Evolutionary conservation across 2,797 vertebrate species (phyloP).

Genomic region (Siniperca scherzeri): DNA sequence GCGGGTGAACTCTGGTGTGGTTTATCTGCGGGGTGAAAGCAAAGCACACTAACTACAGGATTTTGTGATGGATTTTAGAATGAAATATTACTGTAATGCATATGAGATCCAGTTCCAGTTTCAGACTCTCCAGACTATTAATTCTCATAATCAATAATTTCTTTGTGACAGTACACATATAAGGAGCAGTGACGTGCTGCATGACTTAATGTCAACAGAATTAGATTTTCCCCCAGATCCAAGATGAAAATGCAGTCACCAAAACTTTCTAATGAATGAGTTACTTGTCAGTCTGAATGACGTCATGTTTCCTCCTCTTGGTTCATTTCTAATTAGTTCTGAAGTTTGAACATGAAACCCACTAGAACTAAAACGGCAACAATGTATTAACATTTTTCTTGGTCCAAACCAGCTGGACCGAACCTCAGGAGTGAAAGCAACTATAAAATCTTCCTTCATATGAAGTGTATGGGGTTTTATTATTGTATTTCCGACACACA

Average conservation of each 20-base stretch:
- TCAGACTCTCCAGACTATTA: conserved; percentile 5
- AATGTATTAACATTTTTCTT: neutral
- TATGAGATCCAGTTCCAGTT: conserved; percentile 18
- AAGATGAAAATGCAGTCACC: conserved; percentile 14
- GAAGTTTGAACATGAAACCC: neutral
- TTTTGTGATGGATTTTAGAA: neutral
- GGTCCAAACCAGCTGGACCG: neutral
- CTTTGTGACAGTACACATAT: conserved; percentile 17
- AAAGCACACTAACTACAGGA: neutral
- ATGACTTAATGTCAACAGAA: conserved; percentile 33
- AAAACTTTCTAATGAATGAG: conserved; percentile 16
- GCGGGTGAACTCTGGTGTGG: neutral
- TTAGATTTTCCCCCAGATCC: conserved; percentile 27
- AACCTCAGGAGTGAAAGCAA: neutral
- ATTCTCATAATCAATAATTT: conserved; percentile 30
- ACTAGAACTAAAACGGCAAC: neutral
- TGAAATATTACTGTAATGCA: neutral
- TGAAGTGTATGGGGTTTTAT: neutral
- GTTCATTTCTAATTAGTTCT: neutral
- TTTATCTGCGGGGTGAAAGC: neutral
- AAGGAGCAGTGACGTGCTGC: conserved; percentile 17
- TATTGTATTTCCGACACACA: neutral
- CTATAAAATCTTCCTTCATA: neutral
- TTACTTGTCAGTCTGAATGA: neutral
- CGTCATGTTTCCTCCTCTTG: neutral